Evolutionary conservation across 2,113 vertebrate genomes (phyloP).

Genomic region (Vireo altiloquus): DNA sequence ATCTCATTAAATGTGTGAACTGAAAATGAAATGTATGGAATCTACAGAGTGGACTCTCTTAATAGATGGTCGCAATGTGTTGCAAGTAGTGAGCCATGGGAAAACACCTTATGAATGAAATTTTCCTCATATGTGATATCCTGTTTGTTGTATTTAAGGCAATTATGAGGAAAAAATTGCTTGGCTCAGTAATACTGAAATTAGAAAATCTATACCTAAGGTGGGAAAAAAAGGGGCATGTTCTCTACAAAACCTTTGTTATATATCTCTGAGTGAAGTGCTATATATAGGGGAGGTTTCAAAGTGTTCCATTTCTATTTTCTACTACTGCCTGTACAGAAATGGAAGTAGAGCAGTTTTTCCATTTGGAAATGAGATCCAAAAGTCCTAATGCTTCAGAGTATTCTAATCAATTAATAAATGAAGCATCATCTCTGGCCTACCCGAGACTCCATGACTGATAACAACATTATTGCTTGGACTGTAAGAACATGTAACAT

Average conservation of each 20-base stretch:
- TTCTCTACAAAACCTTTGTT: not conserved
- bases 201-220: not conserved
- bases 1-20: not conserved
- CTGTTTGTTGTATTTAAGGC: not conserved
- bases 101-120: not conserved
- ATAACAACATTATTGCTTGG: not conserved
- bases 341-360: conserved; percentile 3
- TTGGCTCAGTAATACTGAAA: not conserved
- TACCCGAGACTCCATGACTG: not conserved
- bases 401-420: conserved; percentile 41
- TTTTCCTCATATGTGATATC: not conserved
- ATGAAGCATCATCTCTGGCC: not conserved
- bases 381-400: not conserved
- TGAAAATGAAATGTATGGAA: not conserved
- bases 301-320: not conserved
- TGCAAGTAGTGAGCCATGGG: not conserved
- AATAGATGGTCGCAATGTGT: not conserved
- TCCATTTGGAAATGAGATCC: not conserved
- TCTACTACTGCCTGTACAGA: not conserved
- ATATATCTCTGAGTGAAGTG: not conserved
- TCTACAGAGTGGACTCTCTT: not conserved
- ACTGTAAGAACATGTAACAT: not conserved
- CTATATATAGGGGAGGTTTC: not conserved
- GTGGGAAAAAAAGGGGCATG: not conserved
- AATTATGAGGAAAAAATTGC: not conserved